These are phyloP conservation scores for Drosophila yakuba DNA, from an alignment of 1,140 invertebrate genomes.

Conservation along the genomic window DNA sequence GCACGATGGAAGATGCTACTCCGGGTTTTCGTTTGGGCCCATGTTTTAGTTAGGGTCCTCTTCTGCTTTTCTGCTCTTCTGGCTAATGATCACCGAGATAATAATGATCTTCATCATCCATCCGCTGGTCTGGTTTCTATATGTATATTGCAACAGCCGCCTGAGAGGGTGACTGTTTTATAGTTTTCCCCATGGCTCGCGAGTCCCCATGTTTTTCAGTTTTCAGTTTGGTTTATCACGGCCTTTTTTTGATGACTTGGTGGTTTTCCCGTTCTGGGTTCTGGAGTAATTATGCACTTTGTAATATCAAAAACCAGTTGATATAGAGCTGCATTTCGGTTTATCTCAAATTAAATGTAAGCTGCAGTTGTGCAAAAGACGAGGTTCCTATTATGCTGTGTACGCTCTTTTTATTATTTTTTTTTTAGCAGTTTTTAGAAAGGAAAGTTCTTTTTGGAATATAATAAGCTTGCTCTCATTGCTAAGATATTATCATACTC, in stretches of 20 bases:
- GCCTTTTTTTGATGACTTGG: slow-evolving; percentile 6
- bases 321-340: no score
- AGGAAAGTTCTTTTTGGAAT: no score
- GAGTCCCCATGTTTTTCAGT: slow-evolving; percentile 2
- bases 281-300: background rate
- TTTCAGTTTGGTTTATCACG: background rate
- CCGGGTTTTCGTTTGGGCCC: background rate
- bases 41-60: background rate
- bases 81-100: slow-evolving; percentile 16
- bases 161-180: slow-evolving; percentile 7
- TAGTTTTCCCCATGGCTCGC: slow-evolving; percentile 13
- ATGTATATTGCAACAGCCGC: slow-evolving; percentile 1
- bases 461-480: no score
- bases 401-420: background rate
- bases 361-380: background rate
- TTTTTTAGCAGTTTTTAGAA: background rate
- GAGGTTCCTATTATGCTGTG: background rate
- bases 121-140: slow-evolving; percentile 30
- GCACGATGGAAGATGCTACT: slow-evolving; percentile 32
- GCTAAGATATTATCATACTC: no score
- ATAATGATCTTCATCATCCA: slow-evolving; percentile 32
- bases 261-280: background rate
- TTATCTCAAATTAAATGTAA: background rate
- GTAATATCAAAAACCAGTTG: background rate
- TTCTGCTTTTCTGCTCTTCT: slow-evolving; percentile 4